phyloP scores from a whole-genome alignment of 2,113 vertebrate species.

The Colaptes auratus region DNA sequence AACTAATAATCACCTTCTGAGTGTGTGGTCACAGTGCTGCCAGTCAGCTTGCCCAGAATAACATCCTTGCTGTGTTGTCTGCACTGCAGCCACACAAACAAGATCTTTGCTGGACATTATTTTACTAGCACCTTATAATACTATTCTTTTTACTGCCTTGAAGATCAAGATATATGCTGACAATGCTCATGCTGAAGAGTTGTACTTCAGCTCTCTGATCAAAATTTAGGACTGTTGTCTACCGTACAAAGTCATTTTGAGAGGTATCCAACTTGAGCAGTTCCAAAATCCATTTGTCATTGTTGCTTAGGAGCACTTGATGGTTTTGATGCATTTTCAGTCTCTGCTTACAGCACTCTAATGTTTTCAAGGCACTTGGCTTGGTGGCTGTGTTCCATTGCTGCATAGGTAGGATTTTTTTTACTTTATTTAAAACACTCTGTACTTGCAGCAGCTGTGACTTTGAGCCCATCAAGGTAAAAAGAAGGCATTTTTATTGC shows the following conservation, averaged over 20 bases:
- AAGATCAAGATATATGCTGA: constrained; percentile 39
- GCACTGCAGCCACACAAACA: background rate
- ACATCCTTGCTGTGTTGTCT: background rate
- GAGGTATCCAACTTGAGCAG: constrained; percentile 8
- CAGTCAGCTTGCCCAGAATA: background rate
- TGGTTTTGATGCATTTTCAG: constrained; percentile 34
- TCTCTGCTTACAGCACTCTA: background rate
- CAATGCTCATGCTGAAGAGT: constrained; percentile 5
- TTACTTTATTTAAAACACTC: background rate
- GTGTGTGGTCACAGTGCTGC: background rate
- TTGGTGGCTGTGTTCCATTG: background rate
- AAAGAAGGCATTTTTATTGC: constrained; percentile 17
- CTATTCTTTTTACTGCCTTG: constrained; percentile 30
- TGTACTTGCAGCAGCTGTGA: background rate
- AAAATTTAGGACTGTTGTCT: constrained; percentile 41
- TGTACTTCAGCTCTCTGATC: constrained; percentile 37
- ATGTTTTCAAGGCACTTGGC: background rate
- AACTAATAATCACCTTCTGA: background rate
- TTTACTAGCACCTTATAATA: background rate
- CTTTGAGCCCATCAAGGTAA: constrained; percentile 19
- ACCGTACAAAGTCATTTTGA: constrained; percentile 7
- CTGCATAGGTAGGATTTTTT: background rate
- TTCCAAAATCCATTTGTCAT: constrained; percentile 31
- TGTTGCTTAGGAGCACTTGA: background rate
- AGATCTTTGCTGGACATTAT: background rate